Conservation (phyloP, 2,888 invertebrate genomes). For the Mythimna lalbum region DNA sequence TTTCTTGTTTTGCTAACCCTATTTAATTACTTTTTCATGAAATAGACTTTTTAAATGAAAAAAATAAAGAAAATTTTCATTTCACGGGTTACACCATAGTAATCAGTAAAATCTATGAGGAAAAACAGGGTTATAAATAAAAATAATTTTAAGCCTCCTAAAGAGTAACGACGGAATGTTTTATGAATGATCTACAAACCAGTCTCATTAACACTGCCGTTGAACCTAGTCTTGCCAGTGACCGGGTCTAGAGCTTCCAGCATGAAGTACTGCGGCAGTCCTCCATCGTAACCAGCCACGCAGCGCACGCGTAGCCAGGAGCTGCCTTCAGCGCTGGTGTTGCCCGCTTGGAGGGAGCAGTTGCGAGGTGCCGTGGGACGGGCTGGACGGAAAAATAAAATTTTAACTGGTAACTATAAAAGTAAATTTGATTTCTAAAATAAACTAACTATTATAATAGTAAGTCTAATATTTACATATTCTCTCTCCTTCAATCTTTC, state of each 20-base stretch:
- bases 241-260: constrained; percentile 95
- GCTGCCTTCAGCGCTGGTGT: constrained; percentile 84
- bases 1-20: too few relatives aligned
- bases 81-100: too few relatives aligned
- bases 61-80: too few relatives aligned
- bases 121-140: too few relatives aligned
- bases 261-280: constrained; percentile 95
- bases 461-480: too few relatives aligned
- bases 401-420: neutral
- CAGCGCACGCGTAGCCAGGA: constrained; percentile 94
- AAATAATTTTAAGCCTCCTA: too few relatives aligned
- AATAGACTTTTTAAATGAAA: too few relatives aligned
- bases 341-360: constrained; percentile 94
- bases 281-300: constrained; percentile 97
- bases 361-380: constrained; percentile 96
- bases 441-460: too few relatives aligned
- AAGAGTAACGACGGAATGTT: neutral
- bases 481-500: too few relatives aligned
- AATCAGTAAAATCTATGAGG: too few relatives aligned
- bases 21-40: too few relatives aligned
- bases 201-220: constrained; percentile 91
- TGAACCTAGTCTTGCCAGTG: constrained; percentile 93
- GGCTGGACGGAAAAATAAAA: constrained; percentile 84
- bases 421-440: too few relatives aligned
- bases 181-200: constrained; percentile 69